phyloP scores from a whole-genome alignment of 2,797 vertebrate genomes.

The Chloroceryle inda region DNA sequence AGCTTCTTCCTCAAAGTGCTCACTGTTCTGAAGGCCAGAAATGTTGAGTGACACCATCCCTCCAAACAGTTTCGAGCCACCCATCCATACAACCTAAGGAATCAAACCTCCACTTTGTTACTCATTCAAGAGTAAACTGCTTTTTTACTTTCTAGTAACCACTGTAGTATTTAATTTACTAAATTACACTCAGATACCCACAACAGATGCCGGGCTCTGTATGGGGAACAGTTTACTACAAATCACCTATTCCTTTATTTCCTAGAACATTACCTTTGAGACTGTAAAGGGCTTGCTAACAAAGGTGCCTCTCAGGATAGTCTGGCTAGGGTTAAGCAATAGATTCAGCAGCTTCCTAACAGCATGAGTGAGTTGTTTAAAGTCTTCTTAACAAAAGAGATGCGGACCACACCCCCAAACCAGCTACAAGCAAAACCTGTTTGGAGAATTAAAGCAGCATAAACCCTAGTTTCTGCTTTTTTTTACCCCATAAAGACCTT shows the following conservation, averaged over 20 bases:
- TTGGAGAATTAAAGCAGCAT: conserved; percentile 11
- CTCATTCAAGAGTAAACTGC: not conserved
- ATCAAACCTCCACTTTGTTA: not conserved
- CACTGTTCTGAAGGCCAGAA: not conserved
- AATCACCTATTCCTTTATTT: not conserved
- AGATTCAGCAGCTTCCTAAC: not conserved
- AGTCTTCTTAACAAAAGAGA: conserved; percentile 22
- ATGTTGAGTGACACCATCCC: not conserved
- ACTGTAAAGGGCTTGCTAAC: not conserved
- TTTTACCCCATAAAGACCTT: not conserved
- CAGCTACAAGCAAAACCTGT: conserved; percentile 58
- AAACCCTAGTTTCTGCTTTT: not conserved
- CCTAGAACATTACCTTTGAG: not conserved
- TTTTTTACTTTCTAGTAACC: not conserved
- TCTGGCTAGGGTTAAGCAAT: not conserved
- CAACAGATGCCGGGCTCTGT: not conserved
- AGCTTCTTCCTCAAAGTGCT: not conserved
- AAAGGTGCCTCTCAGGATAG: not conserved
- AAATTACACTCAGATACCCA: not conserved
- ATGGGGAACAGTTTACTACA: not conserved
- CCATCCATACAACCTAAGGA: not conserved
- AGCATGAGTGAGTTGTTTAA: conserved; percentile 6
- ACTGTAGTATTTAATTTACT: not conserved
- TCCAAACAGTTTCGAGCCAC: not conserved
- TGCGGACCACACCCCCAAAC: conserved; percentile 29